These are phyloP conservation scores for rat (Rattus norvegicus) DNA, from an alignment of 2,113 vertebrate genomes.

Conservation along the genomic window DNA sequence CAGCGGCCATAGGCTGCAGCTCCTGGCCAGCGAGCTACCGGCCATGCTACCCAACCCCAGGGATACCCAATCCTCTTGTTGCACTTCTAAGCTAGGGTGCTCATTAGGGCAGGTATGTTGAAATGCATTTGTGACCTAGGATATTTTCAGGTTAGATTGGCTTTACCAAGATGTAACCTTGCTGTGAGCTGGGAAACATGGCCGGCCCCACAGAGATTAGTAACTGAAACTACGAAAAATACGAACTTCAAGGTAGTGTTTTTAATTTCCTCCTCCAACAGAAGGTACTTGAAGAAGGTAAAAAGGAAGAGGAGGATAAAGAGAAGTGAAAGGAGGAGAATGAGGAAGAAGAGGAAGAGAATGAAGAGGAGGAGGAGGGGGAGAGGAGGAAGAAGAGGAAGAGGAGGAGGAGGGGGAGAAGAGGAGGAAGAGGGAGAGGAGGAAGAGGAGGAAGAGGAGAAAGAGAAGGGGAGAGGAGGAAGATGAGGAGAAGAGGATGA, in stretches of 20 bases:
- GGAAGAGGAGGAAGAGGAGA: neutral
- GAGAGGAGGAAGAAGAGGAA: too few species aligned
- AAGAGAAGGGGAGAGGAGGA: neutral
- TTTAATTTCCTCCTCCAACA: conserved; percentile 25
- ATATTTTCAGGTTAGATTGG: neutral
- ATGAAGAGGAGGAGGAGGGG: neutral
- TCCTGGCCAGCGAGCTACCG: neutral
- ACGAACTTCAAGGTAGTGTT: conserved; percentile 2
- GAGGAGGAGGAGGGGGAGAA: too few species aligned
- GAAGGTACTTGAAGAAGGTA: neutral
- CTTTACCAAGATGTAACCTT: neutral
- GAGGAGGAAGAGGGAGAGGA: too few species aligned
- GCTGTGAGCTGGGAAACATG: too few species aligned
- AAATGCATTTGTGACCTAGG: neutral
- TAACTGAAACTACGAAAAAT: conserved; percentile 14
- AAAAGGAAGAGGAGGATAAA: neutral
- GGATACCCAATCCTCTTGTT: neutral
- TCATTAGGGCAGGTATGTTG: neutral
- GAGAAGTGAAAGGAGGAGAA: neutral
- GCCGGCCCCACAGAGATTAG: neutral
- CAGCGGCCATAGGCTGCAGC: neutral
- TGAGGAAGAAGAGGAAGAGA: neutral
- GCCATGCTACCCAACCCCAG: neutral
- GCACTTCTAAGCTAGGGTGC: neutral
- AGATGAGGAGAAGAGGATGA: too few species aligned